Evolutionary conservation across 2,113 vertebrate genomes (phyloP).

Genomic region (Tragelaphus strepsiceros): DNA sequence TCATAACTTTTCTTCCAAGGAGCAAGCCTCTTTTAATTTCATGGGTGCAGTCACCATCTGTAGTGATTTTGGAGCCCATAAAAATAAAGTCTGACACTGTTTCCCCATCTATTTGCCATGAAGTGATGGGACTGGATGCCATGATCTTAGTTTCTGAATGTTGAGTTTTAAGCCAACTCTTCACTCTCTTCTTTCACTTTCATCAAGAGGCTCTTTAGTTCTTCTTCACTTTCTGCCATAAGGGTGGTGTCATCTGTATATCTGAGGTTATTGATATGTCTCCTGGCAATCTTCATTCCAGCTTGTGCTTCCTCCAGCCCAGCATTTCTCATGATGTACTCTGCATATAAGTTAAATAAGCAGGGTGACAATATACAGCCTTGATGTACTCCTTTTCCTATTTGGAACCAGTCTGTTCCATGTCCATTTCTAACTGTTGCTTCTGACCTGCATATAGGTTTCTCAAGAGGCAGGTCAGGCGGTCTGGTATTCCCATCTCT

Average conservation of each 20-base stretch:
- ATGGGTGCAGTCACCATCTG: neutral
- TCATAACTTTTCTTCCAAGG: neutral
- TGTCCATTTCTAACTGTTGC: neutral
- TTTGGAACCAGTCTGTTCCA: neutral
- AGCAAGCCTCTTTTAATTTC: neutral
- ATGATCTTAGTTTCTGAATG: neutral
- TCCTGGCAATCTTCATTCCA: fast-evolving
- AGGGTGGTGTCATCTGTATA: neutral
- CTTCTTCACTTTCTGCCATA: neutral
- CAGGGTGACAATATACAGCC: neutral
- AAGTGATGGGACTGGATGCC: neutral
- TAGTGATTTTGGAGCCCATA: neutral
- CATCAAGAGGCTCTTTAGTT: neutral
- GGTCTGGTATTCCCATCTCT: neutral
- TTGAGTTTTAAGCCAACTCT: neutral
- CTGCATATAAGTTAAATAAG: neutral
- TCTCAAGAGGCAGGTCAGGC: neutral
- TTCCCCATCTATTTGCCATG: neutral
- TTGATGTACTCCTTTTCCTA: neutral
- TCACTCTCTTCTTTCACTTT: neutral
- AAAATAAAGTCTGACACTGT: neutral
- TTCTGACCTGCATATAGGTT: neutral
- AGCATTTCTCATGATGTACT: neutral
- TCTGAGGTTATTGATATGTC: neutral
- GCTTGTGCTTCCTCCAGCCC: neutral